Base-by-base conservation (phyloP, 2,888 invertebrate species). In the Taenaris catops region DNA sequence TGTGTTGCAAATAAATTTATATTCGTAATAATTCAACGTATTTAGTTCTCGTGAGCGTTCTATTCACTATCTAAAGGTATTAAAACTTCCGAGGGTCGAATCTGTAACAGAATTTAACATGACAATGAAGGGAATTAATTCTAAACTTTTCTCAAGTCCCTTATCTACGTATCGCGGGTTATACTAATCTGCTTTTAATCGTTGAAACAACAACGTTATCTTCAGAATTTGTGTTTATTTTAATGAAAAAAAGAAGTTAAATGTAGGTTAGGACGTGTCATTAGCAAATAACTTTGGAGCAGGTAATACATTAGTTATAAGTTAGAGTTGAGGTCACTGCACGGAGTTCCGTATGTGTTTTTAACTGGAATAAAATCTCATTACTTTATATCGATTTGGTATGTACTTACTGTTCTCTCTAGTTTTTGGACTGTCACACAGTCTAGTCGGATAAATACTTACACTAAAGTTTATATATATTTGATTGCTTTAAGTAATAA, bases 251-350 rank as follows among this genome's bases (percentile, higher is more conserved):
- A 49, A 53, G 52, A 53, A 41, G 25, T 47, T 53, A 51, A 51
- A 49, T 47, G 38, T 44, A 19, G 45, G 47, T 42, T 48, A 34
- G 43, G 44, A 42, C 35, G 39, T 38, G 55, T 70, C 71, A 76
- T 75, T 74, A 76, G 66, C 75, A 66, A 75, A 75, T 75, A 72
- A 68, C 58, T 51, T 54, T 42, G 53, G 50, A 55, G 51, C 80
- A 79, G 81, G 80, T 79, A 80, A 62, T 59, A 56, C 56, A 26
- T 27, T 25, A 14, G 12, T 25, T 2, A 3, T 4, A n/a, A n/a
- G 3, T 2, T 25, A 2, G 10, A 27, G n/a, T 9, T 1, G 17
- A 7, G 7, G 16, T 18, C 8, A 9, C 1, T 12, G 7, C 3
- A 8, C 7, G 4, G n/a, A 8, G 29, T 29, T 29, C 21, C 21